Base-by-base conservation (phyloP, 2,888 invertebrate species). In the Lasioglossum figueresi region DNA sequence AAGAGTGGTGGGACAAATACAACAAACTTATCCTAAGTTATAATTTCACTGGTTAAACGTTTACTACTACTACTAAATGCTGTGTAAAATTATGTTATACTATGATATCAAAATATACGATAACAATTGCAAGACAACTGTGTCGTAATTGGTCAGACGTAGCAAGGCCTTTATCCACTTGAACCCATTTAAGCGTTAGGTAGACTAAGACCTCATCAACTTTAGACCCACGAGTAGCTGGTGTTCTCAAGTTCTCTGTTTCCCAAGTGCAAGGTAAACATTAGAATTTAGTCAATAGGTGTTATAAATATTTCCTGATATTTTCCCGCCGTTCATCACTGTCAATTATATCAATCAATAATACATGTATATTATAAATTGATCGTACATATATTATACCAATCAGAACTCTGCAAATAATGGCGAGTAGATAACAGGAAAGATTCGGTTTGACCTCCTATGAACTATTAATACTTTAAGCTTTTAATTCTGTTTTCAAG, bases 111-210 rank as follows among this genome's bases (percentile, higher is more conserved):
- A 82, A 59, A 43, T 52, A 37, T 23, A 43, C 23, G 66, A 52
- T 45, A 59, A 37, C 19, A 59, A 66, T 31, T 66, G 12, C 16
- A 37, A 77, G 31, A 66, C 40, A 59, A 63, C 4, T 31, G 16
- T 76, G n/a, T 40, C 52, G 59, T 82, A 76, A 70, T 82, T 82
- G 71, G 48, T 63, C 34, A 31, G 66, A 48, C 31, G 27, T 31
- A 34, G 27, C 59, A 37, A 59, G 45, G n/a, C 12, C 16, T 79
- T 79, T 82, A 79, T 75, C 37, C 59, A 79, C 14, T 70, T 48
- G 31, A 74, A 70, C 16, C 56, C 37, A 79, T 75, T 72, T 81
- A 71, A 31, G 16, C 27, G 45, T 16, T n/a, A 40, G 37, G 0
- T 23, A 31, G 31, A 43, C 72, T 68, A 81, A 73, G 63, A 63